Percentiles rank a stretch among this genome's conserved stretches.
Evolutionary conservation across 2,888 invertebrate genomes (phyloP).

Genomic region (Polietes domitor): DNA sequence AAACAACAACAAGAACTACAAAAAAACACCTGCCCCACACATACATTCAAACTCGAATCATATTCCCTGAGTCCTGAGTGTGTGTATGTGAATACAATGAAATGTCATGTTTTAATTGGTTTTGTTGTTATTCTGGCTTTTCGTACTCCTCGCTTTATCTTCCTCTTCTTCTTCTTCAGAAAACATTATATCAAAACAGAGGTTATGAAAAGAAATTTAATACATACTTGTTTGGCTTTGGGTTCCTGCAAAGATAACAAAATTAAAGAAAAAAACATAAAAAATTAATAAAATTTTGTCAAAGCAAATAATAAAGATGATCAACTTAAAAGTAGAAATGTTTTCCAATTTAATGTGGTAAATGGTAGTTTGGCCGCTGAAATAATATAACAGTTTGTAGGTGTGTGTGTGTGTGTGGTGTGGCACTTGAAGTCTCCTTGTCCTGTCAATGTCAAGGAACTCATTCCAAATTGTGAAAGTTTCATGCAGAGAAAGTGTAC

Average conservation of each 20-base stretch:
- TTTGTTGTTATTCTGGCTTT: conserved; percentile 59
- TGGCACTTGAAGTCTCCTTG: too few relatives aligned
- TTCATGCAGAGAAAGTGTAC: too few relatives aligned
- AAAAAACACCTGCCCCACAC: conserved; percentile 23
- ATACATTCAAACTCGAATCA: conserved; percentile 1
- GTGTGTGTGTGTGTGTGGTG: neutral
- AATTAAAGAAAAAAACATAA: conserved; percentile 59
- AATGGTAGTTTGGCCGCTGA: too few relatives aligned
- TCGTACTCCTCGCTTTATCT: conserved; percentile 40
- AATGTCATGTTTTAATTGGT: conserved; percentile 66
- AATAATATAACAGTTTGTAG: neutral
- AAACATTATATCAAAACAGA: conserved; percentile 45
- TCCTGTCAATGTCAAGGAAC: too few relatives aligned
- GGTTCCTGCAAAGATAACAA: conserved; percentile 75
- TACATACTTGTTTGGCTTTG: conserved; percentile 78
- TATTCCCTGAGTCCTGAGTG: neutral
- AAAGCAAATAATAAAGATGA: conserved; percentile 40
- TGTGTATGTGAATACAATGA: conserved; percentile 37
- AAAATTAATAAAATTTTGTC: conserved; percentile 61
- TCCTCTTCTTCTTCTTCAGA: conserved; percentile 21
- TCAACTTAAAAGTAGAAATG: neutral
- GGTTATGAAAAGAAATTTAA: conserved; percentile 50
- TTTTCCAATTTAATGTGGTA: conserved; percentile 9
- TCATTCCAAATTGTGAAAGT: too few relatives aligned
- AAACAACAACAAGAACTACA: conserved; percentile 33